Conservation (phyloP, 2,888 invertebrate genomes). For the Tenodera sinensis region DNA sequence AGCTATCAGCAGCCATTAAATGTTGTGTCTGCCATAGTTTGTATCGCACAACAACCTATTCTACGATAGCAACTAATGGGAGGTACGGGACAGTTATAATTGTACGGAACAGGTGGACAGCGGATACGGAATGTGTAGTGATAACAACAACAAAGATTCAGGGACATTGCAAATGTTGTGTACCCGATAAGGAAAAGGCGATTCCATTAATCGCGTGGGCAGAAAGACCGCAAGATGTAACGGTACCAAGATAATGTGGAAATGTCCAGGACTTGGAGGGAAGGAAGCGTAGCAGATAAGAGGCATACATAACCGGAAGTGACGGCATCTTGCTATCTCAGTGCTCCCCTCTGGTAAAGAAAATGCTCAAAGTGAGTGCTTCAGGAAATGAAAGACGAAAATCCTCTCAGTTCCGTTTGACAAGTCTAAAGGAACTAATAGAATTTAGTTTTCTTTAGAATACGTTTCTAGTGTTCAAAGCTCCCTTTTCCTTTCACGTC, state of each 20-base stretch:
- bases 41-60: too few relatives aligned
- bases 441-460: not conserved
- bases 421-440: not conserved
- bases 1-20: too few relatives aligned
- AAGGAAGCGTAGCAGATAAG: not conserved
- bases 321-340: not conserved
- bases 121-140: too few relatives aligned
- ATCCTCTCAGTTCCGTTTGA: not conserved
- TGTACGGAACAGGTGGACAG: too few relatives aligned
- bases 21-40: too few relatives aligned
- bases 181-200: too few relatives aligned
- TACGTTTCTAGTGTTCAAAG: not conserved
- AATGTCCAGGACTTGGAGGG: not conserved
- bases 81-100: too few relatives aligned
- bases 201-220: not conserved
- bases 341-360: not conserved
- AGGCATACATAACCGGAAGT: not conserved
- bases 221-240: not conserved
- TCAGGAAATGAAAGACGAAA: not conserved
- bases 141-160: too few relatives aligned
- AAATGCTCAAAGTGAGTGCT: not conserved
- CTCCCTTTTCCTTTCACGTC: not conserved
- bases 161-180: too few relatives aligned
- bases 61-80: too few relatives aligned
- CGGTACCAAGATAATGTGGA: not conserved